Evolutionary conservation across 1,140 invertebrate genomes (phyloP), one percentile per base, ranked within the genome.

Genomic region (Riptortus pedestris): DNA sequence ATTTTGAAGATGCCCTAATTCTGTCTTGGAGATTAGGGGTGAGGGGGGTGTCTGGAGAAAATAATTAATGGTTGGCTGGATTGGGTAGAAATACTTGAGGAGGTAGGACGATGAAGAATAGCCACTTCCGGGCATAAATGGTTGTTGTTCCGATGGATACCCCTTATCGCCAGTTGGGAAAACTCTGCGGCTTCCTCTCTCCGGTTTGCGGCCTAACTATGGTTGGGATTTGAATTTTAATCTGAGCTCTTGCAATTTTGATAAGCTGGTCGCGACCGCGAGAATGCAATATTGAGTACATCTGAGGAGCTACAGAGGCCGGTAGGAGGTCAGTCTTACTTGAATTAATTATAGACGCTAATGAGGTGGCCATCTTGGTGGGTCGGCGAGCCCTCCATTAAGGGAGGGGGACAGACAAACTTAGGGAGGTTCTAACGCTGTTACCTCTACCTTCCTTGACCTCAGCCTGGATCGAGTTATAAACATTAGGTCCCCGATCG

Each of bases 171-270:
- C n/a, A n/a, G n/a, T n/a, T n/a, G n/a, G n/a, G n/a, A n/a, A n/a
- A n/a, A n/a, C n/a, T n/a, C n/a, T n/a, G n/a, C n/a, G n/a, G n/a
- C n/a, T n/a, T n/a, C n/a, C n/a, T n/a, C n/a, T n/a, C n/a, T n/a
- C n/a, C n/a, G n/a, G n/a, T n/a, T n/a, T n/a, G n/a, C n/a, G n/a
- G n/a, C n/a, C n/a, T n/a, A n/a, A n/a, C n/a, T n/a, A n/a, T n/a
- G n/a, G n/a, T n/a, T n/a, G n/a, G n/a, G 31, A 55, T 55, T 14
- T 55, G 51, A 55, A 55, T 55, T 55, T 55, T 55, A 55, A 55
- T 55, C 31, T 14, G 5, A 7, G 5, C 31, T 14, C 31, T 5
- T 38, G 31, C 5, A 12, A 27, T 2, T 18, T 14, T 18, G 51
- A 14, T 24, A 9, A 3, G 22, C 20, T 2, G 2, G 51, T 14